phyloP scores from a whole-genome alignment of 2,888 invertebrate genomes.

The Timandra comae region DNA sequence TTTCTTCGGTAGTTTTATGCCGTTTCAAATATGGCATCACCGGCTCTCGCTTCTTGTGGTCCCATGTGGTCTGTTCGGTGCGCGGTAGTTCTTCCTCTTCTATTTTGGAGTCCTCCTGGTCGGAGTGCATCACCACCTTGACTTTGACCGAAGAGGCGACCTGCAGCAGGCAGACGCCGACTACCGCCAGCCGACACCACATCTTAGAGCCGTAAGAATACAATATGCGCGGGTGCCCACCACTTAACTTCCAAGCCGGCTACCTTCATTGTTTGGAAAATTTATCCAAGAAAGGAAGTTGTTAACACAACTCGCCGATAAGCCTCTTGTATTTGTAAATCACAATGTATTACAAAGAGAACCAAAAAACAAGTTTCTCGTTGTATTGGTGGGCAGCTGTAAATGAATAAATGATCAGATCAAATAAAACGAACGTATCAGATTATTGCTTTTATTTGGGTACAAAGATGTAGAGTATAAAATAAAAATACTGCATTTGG shows the following conservation, averaged over 20 bases:
- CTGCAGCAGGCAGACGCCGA: constrained; percentile 34
- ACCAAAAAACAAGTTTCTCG: constrained; percentile 20
- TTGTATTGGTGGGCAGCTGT: constrained; percentile 12
- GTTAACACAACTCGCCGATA: constrained; percentile 36
- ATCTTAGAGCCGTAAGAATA: background rate
- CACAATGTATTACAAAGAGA: constrained; percentile 22
- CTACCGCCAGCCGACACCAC: constrained; percentile 10
- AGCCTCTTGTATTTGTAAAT: constrained; percentile 53
- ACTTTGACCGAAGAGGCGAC: constrained; percentile 49
- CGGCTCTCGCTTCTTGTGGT: constrained; percentile 32
- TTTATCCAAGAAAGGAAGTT: constrained; percentile 30
- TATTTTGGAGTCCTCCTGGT: constrained; percentile 52
- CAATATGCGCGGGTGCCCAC: too few relatives aligned
- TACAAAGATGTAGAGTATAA: constrained; percentile 74
- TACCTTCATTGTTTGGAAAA: constrained; percentile 10
- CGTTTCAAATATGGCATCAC: constrained; percentile 49
- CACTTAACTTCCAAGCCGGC: background rate
- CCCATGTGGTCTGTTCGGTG: constrained; percentile 37
- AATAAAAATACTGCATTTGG: constrained; percentile 77
- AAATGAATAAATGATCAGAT: constrained; percentile 1
- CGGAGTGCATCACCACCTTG: constrained; percentile 62
- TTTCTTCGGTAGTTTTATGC: constrained; percentile 31
- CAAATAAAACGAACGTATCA: constrained; percentile 32
- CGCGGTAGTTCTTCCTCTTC: constrained; percentile 44
- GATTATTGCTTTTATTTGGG: constrained; percentile 73